These are phyloP conservation scores for Ornithorhynchus anatinus DNA, from an alignment of 2,113 vertebrate genomes.

Conservation along the genomic window DNA sequence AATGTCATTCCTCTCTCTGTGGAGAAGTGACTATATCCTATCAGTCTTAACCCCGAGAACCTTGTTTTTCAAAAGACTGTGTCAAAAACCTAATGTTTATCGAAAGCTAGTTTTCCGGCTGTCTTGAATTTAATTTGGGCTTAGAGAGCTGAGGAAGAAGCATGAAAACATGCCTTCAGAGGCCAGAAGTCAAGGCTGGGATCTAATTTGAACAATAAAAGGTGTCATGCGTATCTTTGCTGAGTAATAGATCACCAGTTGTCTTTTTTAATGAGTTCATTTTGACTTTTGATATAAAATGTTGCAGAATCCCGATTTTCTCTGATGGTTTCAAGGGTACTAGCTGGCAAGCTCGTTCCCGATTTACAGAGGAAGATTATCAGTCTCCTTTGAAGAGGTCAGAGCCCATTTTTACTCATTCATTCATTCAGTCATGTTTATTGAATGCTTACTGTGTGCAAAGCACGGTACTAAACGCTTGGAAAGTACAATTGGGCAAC, in stretches of 20 bases:
- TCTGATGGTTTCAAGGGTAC: slow-evolving; percentile 69
- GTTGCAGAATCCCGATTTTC: slow-evolving; percentile 55
- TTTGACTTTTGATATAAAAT: background rate
- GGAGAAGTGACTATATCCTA: no score
- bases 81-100: background rate
- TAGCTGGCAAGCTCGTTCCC: slow-evolving; percentile 79
- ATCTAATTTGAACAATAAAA: slow-evolving; percentile 7
- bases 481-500: no score
- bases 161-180: background rate
- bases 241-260: background rate
- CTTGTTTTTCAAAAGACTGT: background rate
- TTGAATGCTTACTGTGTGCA: no score
- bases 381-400: slow-evolving; percentile 77
- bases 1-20: no score
- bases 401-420: slow-evolving; percentile 72
- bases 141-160: background rate
- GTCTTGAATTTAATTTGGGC: slow-evolving; percentile 39
- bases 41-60: background rate
- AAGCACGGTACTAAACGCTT: no score
- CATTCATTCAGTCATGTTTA: no score
- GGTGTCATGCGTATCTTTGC: slow-evolving; percentile 8
- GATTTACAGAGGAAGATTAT: slow-evolving; percentile 79
- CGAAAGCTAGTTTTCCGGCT: slow-evolving; percentile 9
- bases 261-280: slow-evolving; percentile 29
- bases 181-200: background rate